phyloP scores from a whole-genome alignment of 2,888 invertebrate genomes.

The Brenthis ino region DNA sequence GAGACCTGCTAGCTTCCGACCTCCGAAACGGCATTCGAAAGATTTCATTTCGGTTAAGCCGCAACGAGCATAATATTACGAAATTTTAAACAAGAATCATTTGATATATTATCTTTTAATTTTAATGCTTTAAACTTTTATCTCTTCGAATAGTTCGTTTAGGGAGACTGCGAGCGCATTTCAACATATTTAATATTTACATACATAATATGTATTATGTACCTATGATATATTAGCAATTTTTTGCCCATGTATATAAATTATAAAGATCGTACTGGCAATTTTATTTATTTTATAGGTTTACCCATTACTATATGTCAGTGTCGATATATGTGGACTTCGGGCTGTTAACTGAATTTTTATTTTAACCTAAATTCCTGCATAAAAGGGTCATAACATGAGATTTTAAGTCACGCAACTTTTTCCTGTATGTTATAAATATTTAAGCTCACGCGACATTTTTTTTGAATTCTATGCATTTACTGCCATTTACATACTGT shows the following conservation, averaged over 20 bases:
- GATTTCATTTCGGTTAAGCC: conserved; percentile 13
- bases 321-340: background rate
- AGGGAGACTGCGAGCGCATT: too few species aligned
- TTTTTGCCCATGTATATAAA: too few species aligned
- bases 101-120: background rate
- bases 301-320: background rate
- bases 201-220: too few species aligned
- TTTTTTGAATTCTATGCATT: conserved; percentile 23
- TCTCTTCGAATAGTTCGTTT: background rate
- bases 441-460: conserved; percentile 51
- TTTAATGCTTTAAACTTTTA: too few species aligned
- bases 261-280: too few species aligned
- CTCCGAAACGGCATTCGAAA: conserved; percentile 21
- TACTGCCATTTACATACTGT: background rate
- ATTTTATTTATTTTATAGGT: background rate
- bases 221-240: too few species aligned
- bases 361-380: conserved; percentile 34
- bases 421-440: conserved; percentile 43
- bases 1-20: conserved; percentile 46
- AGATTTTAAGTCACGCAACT: conserved; percentile 56
- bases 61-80: background rate
- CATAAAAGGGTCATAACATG: conserved; percentile 19
- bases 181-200: too few species aligned
- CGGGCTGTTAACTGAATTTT: conserved; percentile 10
- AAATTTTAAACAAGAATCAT: background rate